phyloP scores from a whole-genome alignment of 2,113 vertebrate genomes.

The Crypturellus undulatus region DNA sequence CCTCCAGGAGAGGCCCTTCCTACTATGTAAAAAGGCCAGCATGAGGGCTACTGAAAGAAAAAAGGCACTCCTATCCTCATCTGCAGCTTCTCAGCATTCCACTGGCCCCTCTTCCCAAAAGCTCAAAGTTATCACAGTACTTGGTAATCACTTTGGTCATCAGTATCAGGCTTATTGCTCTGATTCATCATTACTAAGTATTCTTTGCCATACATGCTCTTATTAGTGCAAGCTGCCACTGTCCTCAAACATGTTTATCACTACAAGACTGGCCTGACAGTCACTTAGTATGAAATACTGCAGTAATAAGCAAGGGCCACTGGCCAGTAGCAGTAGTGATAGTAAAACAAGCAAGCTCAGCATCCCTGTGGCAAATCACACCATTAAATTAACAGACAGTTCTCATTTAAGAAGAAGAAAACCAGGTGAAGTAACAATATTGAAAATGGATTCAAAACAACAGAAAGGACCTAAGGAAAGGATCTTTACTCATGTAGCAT shows the following conservation, averaged over 20 bases:
- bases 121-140: background rate
- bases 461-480: background rate
- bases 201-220: background rate
- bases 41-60: background rate
- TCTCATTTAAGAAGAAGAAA: background rate
- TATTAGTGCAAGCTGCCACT: background rate
- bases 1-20: background rate
- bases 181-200: background rate
- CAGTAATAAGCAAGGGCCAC: background rate
- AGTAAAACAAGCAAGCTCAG: background rate
- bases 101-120: background rate
- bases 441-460: background rate
- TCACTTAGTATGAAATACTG: background rate
- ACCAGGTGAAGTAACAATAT: background rate
- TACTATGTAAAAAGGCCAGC: background rate
- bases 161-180: background rate
- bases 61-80: background rate
- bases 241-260: background rate
- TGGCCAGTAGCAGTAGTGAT: background rate
- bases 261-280: background rate
- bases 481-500: no score
- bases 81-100: background rate
- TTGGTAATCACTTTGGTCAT: background rate
- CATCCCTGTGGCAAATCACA: accelerated
- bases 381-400: background rate